Base-by-base conservation (phyloP, 2,113 vertebrate genomes). In the Phocoena sinus region DNA sequence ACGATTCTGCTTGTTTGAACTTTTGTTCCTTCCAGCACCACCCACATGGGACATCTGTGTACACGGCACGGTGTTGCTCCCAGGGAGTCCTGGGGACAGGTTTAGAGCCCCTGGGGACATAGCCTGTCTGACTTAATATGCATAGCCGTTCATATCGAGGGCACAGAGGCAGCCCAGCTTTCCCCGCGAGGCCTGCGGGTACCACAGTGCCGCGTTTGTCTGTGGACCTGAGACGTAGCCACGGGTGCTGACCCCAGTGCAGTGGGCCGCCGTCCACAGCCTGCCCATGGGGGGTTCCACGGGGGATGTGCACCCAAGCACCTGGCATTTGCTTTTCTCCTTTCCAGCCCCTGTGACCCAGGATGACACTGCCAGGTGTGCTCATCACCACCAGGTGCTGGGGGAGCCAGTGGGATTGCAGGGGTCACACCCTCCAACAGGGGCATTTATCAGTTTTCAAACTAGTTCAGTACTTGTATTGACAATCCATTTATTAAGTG, bases 61-160 rank as follows among this genome's bases (percentile, higher is more conserved):
- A 68, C 60, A 91, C n/a, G 25, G 28, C 50, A 17, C 0, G 8
- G 4, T 74, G 83, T 50, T 33, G 25, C 80, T 88, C 79, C 50
- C 50, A 0, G 60, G 17, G 88, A 60, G 53, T 82, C 91, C 96
- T 60, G 21, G 70, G 79, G 81, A 97, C 80, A 44, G 31, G 50
- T 44, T 47, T 15, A 28, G 76, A 92, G 89, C 62, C 96, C 74
- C 12, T 12, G 62, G 97, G 73, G 92, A 76, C 26, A 8, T 0
- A 60, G 74, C 91, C 88, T 50, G 80, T 92, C 92, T 96, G 88
- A 88, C 95, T 97, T 97, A 73, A 77, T 92, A 81, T 77, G 94
- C 95, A 68, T 47, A 89, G 87, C 36, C 8, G 7, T 87, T 92
- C 92, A 23, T 11, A 47, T 53, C 17, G 17, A 73, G 73, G 81